Evolutionary conservation across 2,113 vertebrate genomes (phyloP).

Genomic region (Vulpes ferrilata): DNA sequence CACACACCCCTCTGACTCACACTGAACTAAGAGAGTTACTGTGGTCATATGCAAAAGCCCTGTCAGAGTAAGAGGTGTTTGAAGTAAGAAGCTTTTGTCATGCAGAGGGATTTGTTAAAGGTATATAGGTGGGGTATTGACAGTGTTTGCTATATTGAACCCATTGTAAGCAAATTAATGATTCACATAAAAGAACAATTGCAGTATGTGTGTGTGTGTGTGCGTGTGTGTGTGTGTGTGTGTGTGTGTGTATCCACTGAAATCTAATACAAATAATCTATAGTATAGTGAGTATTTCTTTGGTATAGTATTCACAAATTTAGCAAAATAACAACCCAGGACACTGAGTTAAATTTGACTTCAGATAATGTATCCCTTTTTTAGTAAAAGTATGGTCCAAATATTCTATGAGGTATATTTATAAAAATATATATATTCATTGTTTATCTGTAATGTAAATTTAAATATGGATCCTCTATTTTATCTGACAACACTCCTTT

Average conservation of each 20-base stretch:
- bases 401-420: not conserved
- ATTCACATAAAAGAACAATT: not conserved
- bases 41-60: not conserved
- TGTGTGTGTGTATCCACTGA: not conserved
- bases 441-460: not conserved
- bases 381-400: not conserved
- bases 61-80: not conserved
- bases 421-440: not conserved
- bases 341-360: not conserved
- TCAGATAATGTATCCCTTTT: not conserved
- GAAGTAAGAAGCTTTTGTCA: not conserved
- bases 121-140: accelerated
- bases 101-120: not conserved
- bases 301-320: not conserved
- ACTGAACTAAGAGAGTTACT: not conserved
- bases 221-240: not conserved
- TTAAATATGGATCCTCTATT: not conserved
- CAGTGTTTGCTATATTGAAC: not conserved
- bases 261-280: not conserved
- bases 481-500: not conserved
- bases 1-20: not conserved
- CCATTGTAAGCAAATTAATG: not conserved
- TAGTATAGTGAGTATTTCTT: not conserved
- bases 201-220: not conserved
- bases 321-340: not conserved